A percentile compares a stretch with the other conserved stretches of the same genome.
Evolutionary conservation across 2,113 vertebrate species (phyloP).

Genomic region (Oreochromis niloticus): DNA sequence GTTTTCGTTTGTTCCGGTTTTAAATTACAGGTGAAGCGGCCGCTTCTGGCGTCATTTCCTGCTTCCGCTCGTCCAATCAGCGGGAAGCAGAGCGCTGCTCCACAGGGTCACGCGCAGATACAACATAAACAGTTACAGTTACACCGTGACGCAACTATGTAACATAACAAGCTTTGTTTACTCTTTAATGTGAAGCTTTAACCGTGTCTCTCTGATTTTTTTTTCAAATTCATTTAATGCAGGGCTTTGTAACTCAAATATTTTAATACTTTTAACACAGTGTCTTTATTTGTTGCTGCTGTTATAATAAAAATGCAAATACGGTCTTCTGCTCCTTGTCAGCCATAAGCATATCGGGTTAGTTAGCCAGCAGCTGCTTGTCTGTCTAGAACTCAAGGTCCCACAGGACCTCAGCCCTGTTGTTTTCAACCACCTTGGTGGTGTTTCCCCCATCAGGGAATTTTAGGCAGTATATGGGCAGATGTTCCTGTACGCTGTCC

Average conservation of each 20-base stretch:
- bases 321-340: neutral
- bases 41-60: slow-evolving; percentile 34
- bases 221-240: neutral
- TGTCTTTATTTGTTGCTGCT: neutral
- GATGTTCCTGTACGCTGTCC: neutral
- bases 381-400: neutral
- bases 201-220: neutral
- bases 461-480: neutral
- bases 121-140: rapidly evolving
- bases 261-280: neutral
- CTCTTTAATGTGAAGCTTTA: neutral
- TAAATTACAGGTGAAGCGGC: neutral
- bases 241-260: neutral
- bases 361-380: neutral
- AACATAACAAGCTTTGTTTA: neutral
- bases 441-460: neutral
- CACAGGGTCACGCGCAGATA: neutral
- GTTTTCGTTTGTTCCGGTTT: slow-evolving; percentile 59
- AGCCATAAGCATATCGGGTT: neutral
- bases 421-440: neutral
- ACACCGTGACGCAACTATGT: neutral
- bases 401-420: neutral
- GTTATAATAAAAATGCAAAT: neutral
- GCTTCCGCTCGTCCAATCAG: slow-evolving; percentile 12
- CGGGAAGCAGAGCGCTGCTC: neutral